These are phyloP conservation scores for Hiodon alosoides DNA, from an alignment of 2,113 vertebrate genomes.

Conservation along the genomic window DNA sequence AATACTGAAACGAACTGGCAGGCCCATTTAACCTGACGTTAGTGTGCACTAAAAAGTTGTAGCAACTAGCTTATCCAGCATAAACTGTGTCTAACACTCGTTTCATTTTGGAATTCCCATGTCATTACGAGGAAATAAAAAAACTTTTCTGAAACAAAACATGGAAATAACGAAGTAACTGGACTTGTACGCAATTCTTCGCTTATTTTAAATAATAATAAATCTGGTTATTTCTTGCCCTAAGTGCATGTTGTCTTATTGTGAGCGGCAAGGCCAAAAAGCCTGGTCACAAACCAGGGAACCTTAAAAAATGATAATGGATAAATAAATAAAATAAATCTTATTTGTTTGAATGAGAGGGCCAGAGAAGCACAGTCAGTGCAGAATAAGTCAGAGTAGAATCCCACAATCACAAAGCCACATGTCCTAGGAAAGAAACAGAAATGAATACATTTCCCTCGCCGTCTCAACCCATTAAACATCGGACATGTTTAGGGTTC, in stretches of 20 bases:
- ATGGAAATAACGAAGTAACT: neutral
- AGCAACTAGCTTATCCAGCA: neutral
- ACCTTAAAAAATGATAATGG: too few relatives aligned
- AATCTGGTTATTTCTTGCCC: too few relatives aligned
- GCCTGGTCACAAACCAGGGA: too few relatives aligned
- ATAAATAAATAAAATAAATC: neutral
- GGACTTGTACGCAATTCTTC: too few relatives aligned
- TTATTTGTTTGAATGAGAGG: slow-evolving; percentile 13
- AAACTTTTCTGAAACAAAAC: neutral
- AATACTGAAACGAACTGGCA: neutral
- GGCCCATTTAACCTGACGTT: neutral
- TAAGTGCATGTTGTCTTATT: too few relatives aligned
- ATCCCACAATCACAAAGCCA: neutral
- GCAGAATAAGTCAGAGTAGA: slow-evolving; percentile 9
- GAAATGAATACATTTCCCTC: neutral
- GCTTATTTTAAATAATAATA: too few relatives aligned
- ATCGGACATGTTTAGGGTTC: slow-evolving; percentile 1
- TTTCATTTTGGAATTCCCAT: neutral
- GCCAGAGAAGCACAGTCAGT: slow-evolving; percentile 2
- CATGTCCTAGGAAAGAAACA: neutral
- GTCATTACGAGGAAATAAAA: too few relatives aligned
- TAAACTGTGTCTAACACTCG: neutral
- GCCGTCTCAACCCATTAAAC: neutral
- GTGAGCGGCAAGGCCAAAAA: too few relatives aligned
- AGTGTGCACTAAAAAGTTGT: neutral